Evolutionary conservation across 1,140 invertebrate genomes (phyloP).

Genomic region (Camponotus vicinus): DNA sequence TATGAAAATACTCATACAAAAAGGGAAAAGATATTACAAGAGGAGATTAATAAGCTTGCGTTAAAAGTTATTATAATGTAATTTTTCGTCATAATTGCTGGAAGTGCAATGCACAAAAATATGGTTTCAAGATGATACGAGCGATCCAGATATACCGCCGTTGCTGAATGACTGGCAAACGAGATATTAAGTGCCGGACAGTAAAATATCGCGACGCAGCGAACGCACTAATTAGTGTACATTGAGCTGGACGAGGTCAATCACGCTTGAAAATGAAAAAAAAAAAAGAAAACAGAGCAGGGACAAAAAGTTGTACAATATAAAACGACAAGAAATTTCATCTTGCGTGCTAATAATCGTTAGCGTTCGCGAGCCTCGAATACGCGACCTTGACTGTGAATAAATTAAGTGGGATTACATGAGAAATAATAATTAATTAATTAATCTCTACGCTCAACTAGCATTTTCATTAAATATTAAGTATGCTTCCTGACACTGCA

Average conservation of each 20-base stretch:
- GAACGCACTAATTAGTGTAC: conserved; percentile 66
- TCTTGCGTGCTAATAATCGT: conserved; percentile 50
- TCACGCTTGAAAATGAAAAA: background rate
- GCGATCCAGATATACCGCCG: background rate
- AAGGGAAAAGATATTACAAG: background rate
- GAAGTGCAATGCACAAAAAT: background rate
- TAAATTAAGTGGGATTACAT: conserved; percentile 7
- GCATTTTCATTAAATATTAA: background rate
- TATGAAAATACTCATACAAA: background rate
- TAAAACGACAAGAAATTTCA: conserved; percentile 32
- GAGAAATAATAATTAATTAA: conserved; percentile 21
- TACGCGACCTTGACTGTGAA: conserved; percentile 4
- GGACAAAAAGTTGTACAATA: background rate
- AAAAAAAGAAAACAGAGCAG: too few species aligned
- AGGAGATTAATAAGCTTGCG: conserved; percentile 23
- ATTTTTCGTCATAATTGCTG: conserved; percentile 2
- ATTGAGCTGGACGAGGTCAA: conserved; percentile 24
- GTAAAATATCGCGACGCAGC: conserved; percentile 68
- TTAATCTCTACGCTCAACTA: background rate
- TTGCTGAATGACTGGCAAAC: conserved; percentile 61
- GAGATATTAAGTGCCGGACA: conserved; percentile 71
- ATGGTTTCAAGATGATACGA: conserved; percentile 6
- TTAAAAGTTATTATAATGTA: background rate
- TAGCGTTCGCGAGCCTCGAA: conserved; percentile 2
- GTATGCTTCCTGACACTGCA: background rate